Conservation (phyloP, 2,888 invertebrate genomes). For the Saturnia japonica region DNA sequence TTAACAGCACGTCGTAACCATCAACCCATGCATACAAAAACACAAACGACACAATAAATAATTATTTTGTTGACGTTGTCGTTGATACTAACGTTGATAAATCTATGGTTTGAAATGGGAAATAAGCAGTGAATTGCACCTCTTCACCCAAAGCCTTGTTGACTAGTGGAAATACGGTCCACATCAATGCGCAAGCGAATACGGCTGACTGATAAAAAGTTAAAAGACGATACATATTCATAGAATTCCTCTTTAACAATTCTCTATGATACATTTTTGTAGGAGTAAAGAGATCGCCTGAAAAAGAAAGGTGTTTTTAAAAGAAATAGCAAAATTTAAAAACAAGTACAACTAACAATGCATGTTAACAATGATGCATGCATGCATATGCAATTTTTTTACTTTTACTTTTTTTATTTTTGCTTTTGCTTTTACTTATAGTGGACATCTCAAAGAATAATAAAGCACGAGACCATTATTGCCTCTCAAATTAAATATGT, state of each 20-base stretch:
- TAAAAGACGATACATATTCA: constrained; percentile 52
- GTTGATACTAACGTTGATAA: constrained; percentile 50
- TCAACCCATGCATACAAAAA: background rate
- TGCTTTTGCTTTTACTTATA: too few species aligned
- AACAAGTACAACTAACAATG: too few species aligned
- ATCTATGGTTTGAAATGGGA: constrained; percentile 58
- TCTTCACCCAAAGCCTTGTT: constrained; percentile 51
- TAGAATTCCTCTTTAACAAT: constrained; percentile 50
- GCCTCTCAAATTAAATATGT: too few species aligned
- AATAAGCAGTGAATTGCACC: constrained; percentile 58
- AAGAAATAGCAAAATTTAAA: background rate
- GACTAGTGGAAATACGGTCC: constrained; percentile 55
- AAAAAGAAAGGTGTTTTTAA: background rate
- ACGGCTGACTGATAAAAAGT: constrained; percentile 47
- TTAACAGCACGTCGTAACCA: too few species aligned
- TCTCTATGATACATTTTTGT: constrained; percentile 46
- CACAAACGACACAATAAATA: background rate
- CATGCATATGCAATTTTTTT: too few species aligned
- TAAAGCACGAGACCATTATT: too few species aligned
- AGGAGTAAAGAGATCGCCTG: constrained; percentile 55
- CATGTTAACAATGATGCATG: too few species aligned
- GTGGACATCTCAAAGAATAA: too few species aligned
- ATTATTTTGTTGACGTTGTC: background rate
- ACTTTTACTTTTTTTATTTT: too few species aligned
- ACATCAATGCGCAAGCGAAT: constrained; percentile 45